Evolutionary conservation across 2,113 vertebrate genomes (phyloP), one percentile per base, ranked within the genome.

Genomic region (Oncorhynchus mykiss): DNA sequence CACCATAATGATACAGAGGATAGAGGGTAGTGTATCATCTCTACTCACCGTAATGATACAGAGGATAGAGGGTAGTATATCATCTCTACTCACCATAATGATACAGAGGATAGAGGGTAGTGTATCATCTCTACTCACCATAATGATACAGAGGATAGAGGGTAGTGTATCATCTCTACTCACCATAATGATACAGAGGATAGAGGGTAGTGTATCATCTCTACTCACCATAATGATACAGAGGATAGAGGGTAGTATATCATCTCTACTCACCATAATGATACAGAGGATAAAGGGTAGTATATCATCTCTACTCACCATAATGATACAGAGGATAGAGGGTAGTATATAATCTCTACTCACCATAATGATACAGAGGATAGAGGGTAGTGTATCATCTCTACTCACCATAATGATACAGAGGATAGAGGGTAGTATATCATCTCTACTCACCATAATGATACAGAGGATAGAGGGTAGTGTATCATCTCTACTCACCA

Each of bases 371-470:
- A 59, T 3, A 49, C 64, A 48, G 67, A 73, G 62, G 71, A 48
- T 27, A 29, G 66, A 8, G 5, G 25, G 9, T 29, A 51, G 29
- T 31, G 0, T 24, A 13, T 72, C 2, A 25, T 71, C 5, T 31
- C 27, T 18, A 90, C 93, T 93, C 78, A 95, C 93, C 94, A 0
- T 94, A 93, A 4, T 92, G 91, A 51, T 92, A 91, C 14, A 79
- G 88, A 31, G 29, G 29, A 29, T 29, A 29, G 29, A 29, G 29
- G 29, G 4, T 5, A 31, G 29, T 31, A 5, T 31, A 31, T 31
- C 0, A 31, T 31, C 29, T 31, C 29, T 31, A 31, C 29, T 31
- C 29, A 31, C 29, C 5, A 1, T 5, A 5, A 31, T 0, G 29
- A 31, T 0, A 31, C 29, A 5, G 29, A 31, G 29, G 29, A 4